These are phyloP conservation scores for Rhinolophus ferrumequinum DNA, from an alignment of 2,113 vertebrate species.

Conservation along the genomic window DNA sequence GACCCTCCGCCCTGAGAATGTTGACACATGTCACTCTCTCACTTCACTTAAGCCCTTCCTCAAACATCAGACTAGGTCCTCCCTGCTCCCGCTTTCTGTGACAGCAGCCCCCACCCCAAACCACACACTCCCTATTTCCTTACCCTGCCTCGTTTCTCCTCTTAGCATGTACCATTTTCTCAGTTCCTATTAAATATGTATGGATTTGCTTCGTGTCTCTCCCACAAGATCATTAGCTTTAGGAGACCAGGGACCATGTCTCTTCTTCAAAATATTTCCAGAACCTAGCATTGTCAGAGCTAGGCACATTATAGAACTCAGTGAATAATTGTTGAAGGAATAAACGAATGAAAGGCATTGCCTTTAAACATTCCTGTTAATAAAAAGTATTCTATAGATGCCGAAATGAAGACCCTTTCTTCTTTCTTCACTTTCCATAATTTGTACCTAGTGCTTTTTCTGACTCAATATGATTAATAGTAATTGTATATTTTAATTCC, in stretches of 20 bases:
- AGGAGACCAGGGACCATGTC: background rate
- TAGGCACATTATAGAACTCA: background rate
- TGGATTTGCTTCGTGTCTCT: background rate
- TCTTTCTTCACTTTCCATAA: background rate
- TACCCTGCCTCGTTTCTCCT: background rate
- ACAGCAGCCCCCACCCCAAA: rapidly evolving
- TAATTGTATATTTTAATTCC: constrained; percentile 6
- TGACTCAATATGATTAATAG: background rate
- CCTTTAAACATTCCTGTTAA: background rate
- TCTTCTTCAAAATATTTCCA: background rate
- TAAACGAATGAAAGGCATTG: background rate
- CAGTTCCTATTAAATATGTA: background rate
- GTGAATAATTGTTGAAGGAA: background rate
- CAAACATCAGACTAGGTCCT: background rate
- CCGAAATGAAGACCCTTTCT: background rate
- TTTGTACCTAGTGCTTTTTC: background rate
- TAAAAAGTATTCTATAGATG: background rate
- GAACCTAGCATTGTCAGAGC: background rate
- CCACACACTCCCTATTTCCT: background rate
- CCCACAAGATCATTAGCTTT: background rate
- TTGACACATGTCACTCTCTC: background rate
- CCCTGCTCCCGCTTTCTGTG: background rate
- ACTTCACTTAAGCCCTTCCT: background rate
- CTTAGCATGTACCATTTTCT: background rate
- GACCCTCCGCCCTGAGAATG: background rate